A percentile compares a stretch with the other conserved stretches of the same genome.
phyloP scores from a whole-genome alignment of 2,888 invertebrate genomes.

The Leptinotarsa rubiginosa region DNA sequence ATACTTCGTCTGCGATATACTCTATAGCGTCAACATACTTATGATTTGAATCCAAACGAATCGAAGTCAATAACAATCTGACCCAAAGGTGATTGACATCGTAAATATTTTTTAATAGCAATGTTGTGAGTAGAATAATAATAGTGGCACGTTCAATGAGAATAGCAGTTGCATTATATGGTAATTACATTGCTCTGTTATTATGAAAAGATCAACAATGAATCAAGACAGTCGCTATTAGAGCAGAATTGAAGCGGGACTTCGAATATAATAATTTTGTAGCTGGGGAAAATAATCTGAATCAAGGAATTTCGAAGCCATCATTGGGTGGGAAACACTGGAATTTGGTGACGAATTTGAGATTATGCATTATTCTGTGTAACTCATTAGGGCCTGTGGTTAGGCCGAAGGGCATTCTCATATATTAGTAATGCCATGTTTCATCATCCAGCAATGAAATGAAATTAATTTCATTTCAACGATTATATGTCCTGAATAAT shows the following conservation, averaged over 20 bases:
- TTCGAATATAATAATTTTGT: too few relatives aligned
- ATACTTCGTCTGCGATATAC: background rate
- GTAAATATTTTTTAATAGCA: background rate
- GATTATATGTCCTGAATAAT: too few relatives aligned
- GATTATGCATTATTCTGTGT: too few relatives aligned
- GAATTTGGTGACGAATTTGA: too few relatives aligned
- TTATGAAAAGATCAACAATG: background rate
- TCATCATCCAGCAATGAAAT: too few relatives aligned
- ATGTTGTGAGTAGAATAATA: background rate
- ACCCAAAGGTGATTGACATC: constrained; percentile 6
- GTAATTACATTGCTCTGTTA: background rate
- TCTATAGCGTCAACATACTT: background rate
- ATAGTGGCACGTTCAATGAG: background rate
- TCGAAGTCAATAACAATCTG: background rate
- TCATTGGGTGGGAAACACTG: too few relatives aligned
- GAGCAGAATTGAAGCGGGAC: background rate
- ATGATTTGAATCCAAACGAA: background rate
- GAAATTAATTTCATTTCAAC: too few relatives aligned
- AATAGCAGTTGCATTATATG: background rate
- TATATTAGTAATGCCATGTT: too few relatives aligned
- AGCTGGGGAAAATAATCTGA: too few relatives aligned
- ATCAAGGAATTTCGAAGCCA: too few relatives aligned
- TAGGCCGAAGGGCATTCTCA: too few relatives aligned
- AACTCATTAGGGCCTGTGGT: too few relatives aligned
- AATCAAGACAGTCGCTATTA: background rate